phyloP scores from a whole-genome alignment of 1,140 invertebrate species.

The Panonychus citri region DNA sequence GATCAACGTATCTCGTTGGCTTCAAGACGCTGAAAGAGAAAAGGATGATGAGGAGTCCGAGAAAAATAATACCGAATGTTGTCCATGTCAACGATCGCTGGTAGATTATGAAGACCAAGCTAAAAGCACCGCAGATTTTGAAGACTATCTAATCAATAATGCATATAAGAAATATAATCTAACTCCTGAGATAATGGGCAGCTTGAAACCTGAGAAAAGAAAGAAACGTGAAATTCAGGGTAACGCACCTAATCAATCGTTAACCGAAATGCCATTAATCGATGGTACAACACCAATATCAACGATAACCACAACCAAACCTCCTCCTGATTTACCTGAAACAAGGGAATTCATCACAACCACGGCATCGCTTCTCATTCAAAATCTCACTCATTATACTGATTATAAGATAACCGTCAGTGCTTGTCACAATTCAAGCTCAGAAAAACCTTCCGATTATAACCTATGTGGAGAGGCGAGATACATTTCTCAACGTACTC shows the following conservation, averaged over 20 bases:
- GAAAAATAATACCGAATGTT: neutral
- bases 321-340: neutral
- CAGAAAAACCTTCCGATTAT: neutral
- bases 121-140: conserved; percentile 34
- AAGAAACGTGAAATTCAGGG: no score
- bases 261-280: no score
- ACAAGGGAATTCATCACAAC: neutral
- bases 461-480: conserved; percentile 22
- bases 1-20: neutral
- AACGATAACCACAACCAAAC: neutral
- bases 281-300: neutral
- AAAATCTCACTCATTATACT: conserved; percentile 25
- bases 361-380: neutral
- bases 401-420: conserved; percentile 27
- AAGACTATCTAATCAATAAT: conserved; percentile 48
- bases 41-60: neutral
- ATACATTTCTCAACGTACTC: conserved; percentile 19
- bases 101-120: neutral
- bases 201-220: neutral
- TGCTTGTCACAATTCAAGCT: conserved; percentile 10
- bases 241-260: no score
- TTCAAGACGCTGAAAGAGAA: neutral
- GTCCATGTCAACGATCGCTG: neutral
- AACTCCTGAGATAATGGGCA: conserved; percentile 13
- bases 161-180: conserved; percentile 31